Conservation (phyloP, 53 echinoderm and acorn worm genomes). For the Hippasteria phrygiana region DNA sequence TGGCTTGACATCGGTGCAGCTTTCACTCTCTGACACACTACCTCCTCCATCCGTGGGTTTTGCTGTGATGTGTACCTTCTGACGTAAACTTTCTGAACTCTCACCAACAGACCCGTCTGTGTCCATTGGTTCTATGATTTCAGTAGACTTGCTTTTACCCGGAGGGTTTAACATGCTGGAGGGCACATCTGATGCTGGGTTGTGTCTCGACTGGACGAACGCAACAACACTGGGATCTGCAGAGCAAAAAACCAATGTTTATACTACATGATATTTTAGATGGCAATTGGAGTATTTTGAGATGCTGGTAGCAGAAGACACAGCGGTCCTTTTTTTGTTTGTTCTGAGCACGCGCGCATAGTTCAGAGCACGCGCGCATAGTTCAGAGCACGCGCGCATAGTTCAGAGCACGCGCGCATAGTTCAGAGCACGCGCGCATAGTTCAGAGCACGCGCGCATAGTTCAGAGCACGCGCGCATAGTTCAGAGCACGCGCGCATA, state of each 20-base stretch:
- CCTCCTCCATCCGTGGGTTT: neutral
- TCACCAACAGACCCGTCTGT: neutral
- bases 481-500: no score
- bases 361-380: no score
- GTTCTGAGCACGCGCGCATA: no score
- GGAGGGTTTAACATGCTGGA: neutral
- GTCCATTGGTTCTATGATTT: conserved; percentile 34
- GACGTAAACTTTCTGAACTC: neutral
- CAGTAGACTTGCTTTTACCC: neutral
- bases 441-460: no score
- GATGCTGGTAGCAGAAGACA: no score
- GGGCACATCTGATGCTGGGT: neutral
- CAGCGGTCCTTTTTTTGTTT: no score
- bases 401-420: no score
- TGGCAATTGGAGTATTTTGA: no score
- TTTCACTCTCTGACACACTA: neutral
- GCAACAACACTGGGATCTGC: conserved; percentile 75
- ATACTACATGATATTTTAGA: neutral
- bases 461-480: no score
- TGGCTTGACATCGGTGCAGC: neutral
- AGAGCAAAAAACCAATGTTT: neutral
- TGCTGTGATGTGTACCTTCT: neutral
- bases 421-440: no score
- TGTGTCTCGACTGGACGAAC: conserved; percentile 67
- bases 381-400: no score